Conservation (phyloP, 2,797 vertebrate genomes). For the Peromyscus eremicus region DNA sequence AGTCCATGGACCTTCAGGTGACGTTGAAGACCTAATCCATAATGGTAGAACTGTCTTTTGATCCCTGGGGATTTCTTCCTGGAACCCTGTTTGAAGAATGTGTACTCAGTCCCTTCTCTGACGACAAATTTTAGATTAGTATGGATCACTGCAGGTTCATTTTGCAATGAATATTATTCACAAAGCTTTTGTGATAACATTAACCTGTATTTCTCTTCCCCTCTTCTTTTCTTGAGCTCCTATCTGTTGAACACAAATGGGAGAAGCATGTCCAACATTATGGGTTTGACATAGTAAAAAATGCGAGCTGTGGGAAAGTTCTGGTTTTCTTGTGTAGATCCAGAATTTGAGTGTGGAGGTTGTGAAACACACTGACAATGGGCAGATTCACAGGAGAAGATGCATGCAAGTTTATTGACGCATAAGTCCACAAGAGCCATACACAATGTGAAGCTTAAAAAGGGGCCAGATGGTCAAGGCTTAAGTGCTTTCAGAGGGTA, state of each 20-base stretch:
- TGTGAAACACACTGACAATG: background rate
- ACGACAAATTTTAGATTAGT: background rate
- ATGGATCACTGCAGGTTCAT: no score
- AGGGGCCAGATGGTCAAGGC: background rate
- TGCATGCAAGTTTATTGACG: background rate
- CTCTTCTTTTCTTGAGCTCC: background rate
- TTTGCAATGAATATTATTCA: no score
- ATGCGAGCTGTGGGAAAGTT: background rate
- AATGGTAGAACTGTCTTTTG: background rate
- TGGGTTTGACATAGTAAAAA: rapidly evolving
- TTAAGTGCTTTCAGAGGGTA: background rate
- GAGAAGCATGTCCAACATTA: rapidly evolving
- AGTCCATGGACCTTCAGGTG: background rate
- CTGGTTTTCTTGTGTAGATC: background rate
- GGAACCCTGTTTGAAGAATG: rapidly evolving
- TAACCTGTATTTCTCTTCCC: background rate
- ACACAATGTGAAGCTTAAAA: background rate
- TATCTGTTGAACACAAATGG: rapidly evolving
- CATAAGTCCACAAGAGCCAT: background rate
- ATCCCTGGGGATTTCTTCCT: background rate
- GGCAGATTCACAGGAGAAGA: background rate
- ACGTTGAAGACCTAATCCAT: background rate
- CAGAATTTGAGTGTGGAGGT: background rate
- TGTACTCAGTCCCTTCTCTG: background rate
- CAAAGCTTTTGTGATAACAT: background rate